phyloP scores from a whole-genome alignment of 2,888 invertebrate genomes.

The Exocentrus adspersus region DNA sequence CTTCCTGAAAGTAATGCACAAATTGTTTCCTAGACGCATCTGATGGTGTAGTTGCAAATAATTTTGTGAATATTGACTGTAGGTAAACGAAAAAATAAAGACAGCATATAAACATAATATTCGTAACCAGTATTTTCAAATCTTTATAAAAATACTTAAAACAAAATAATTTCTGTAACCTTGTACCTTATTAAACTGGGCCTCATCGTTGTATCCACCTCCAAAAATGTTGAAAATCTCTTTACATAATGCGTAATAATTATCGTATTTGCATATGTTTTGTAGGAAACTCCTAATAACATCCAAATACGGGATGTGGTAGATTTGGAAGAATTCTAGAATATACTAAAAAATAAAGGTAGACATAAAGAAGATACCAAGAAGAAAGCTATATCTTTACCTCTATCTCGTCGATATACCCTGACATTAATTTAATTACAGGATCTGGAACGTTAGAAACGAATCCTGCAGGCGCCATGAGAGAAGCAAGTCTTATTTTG shows the following conservation, averaged over 20 bases:
- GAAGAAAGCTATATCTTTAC: not conserved
- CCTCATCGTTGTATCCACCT: slow-evolving; percentile 10
- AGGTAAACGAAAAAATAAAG: too few species aligned
- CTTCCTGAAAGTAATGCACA: slow-evolving; percentile 18
- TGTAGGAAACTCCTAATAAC: slow-evolving; percentile 11
- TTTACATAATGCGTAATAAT: slow-evolving; percentile 1
- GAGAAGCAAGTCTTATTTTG: slow-evolving; percentile 72
- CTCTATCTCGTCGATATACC: not conserved
- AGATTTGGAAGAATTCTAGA: not conserved
- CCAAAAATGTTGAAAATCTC: slow-evolving; percentile 13
- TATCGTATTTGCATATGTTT: slow-evolving; percentile 1
- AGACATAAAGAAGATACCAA: too few species aligned
- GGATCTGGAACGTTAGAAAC: slow-evolving; percentile 12
- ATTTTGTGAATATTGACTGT: not conserved
- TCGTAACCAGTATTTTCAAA: too few species aligned
- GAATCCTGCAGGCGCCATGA: slow-evolving; percentile 66
- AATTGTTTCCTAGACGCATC: slow-evolving; percentile 23
- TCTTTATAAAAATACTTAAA: not conserved
- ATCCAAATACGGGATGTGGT: slow-evolving; percentile 18
- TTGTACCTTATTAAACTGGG: slow-evolving; percentile 20
- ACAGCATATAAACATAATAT: not conserved
- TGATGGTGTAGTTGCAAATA: slow-evolving; percentile 24
- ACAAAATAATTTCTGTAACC: not conserved
- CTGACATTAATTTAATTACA: not conserved
- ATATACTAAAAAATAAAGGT: slow-evolving; percentile 9